These are phyloP conservation scores for Polydrusus cervinus DNA, from an alignment of 2,888 invertebrate species.

Conservation along the genomic window DNA sequence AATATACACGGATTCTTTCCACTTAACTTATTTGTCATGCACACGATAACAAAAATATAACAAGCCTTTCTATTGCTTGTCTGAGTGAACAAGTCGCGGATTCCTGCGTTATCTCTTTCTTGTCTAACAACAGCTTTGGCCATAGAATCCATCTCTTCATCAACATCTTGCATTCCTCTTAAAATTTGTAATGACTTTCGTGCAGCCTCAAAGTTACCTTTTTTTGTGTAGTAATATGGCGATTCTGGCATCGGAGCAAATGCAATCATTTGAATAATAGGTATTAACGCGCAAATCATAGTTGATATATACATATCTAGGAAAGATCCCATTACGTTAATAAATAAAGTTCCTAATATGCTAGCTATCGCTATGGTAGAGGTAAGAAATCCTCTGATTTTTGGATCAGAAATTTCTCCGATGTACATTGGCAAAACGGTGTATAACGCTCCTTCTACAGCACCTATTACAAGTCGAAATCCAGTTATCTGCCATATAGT, in stretches of 20 bases:
- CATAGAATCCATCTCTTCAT: constrained; percentile 71
- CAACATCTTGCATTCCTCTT: constrained; percentile 72
- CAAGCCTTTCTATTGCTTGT: constrained; percentile 78
- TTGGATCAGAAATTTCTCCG: constrained; percentile 75
- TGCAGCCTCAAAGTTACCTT: constrained; percentile 70
- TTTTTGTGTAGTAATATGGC: constrained; percentile 72
- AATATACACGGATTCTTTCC: constrained; percentile 78
- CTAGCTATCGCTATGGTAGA: constrained; percentile 75
- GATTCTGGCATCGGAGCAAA: constrained; percentile 81
- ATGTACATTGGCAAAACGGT: constrained; percentile 74
- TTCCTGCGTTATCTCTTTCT: constrained; percentile 72
- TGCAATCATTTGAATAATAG: constrained; percentile 75
- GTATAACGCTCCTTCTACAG: constrained; percentile 71
- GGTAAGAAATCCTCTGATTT: constrained; percentile 76
- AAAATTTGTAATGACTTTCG: constrained; percentile 75
- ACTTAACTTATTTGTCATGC: constrained; percentile 77
- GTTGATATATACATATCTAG: constrained; percentile 73
- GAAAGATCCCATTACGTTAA: constrained; percentile 77
- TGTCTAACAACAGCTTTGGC: constrained; percentile 66
- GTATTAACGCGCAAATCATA: constrained; percentile 75
- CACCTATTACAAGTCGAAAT: constrained; percentile 68
- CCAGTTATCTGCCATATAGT: constrained; percentile 75
- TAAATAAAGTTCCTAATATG: constrained; percentile 74
- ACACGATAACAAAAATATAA: constrained; percentile 75
- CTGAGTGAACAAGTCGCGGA: constrained; percentile 73